Conservation (phyloP, 2,888 invertebrate species). For the Dryadula phaetusa region DNA sequence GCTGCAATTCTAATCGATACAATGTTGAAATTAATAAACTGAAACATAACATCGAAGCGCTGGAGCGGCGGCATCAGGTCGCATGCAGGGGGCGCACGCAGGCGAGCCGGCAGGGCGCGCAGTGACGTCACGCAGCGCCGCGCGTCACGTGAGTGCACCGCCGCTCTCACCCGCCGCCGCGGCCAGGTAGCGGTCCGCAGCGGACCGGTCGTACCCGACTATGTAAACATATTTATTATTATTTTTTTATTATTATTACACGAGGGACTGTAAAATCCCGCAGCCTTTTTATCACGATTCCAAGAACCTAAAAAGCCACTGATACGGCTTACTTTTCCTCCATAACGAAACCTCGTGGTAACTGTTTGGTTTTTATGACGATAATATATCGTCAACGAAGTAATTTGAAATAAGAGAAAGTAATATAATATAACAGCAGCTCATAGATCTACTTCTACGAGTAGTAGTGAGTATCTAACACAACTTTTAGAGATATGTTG, state of each 20-base stretch:
- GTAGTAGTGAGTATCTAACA: background rate
- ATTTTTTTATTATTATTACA: background rate
- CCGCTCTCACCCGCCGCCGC: slow-evolving; percentile 9
- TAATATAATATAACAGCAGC: slow-evolving; percentile 9
- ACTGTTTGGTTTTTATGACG: background rate
- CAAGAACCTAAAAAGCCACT: background rate
- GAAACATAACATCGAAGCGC: too few species aligned
- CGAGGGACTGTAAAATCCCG: background rate
- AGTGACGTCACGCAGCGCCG: slow-evolving; percentile 8
- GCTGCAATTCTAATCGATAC: too few species aligned
- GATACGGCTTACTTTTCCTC: background rate
- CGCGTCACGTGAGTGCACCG: slow-evolving; percentile 7
- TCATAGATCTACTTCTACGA: background rate
- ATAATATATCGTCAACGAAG: background rate
- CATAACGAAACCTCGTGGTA: background rate
- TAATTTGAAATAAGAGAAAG: slow-evolving; percentile 22
- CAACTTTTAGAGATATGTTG: background rate
- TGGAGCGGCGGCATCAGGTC: too few species aligned
- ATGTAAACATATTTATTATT: background rate
- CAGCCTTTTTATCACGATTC: background rate
- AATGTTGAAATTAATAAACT: too few species aligned
- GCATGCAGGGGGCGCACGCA: background rate
- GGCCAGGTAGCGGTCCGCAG: background rate
- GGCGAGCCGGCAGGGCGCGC: background rate
- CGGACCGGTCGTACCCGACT: background rate